Base-by-base conservation (phyloP, 1,140 invertebrate genomes). In the Drosophila santomea region DNA sequence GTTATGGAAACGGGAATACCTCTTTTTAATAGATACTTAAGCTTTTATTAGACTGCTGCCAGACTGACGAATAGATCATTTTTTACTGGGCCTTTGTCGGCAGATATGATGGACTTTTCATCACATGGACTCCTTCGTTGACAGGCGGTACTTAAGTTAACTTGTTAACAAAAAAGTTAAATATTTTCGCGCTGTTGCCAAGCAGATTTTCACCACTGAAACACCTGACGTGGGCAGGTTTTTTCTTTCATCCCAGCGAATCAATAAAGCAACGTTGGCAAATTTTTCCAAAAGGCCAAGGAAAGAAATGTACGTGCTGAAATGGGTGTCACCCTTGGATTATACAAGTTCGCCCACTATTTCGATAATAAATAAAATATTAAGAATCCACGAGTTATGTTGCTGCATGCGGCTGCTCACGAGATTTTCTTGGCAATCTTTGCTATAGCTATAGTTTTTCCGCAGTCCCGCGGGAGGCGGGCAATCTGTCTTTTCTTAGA, bases 351-450 rank as follows among this genome's bases (percentile, higher is more conserved):
- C 14, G 17, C 38, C 63, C 63, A 32, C 44, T 39, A 64, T 50
- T 41, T 50, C 44, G 14, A 44, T 52, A 68, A 68, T 66, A 68
- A 68, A 67, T 52, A 43, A 68, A 61, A 56, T 69, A 69, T 35
- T 69, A 55, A 23, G n/a, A 38, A 44, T n/a, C 7, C 17, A 39
- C 67, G 38, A 32, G 36, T 43, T 45, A 23, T 62, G 28, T 12
- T 62, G 15, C 23, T 43, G 36, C 67, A 57, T 41, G 50, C 45
- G 71, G 58, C 74, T 51, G 44, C 57, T 84, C 80, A 85, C 81
- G 77, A 80, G 80, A 80, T 77, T 81, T 82, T 81, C 79, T 78
- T 81, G 78, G 78, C 78, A 81, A 39, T 57, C 38, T 63, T 28
- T 56, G 10, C 28, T 28, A 20, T 20, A 20, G 25, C 25, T 28